A percentile compares a stretch with the other conserved stretches of the same genome.
These are phyloP conservation scores for Melanostigma gelatinosum DNA, from an alignment of 2,113 vertebrate species.

Conservation along the genomic window DNA sequence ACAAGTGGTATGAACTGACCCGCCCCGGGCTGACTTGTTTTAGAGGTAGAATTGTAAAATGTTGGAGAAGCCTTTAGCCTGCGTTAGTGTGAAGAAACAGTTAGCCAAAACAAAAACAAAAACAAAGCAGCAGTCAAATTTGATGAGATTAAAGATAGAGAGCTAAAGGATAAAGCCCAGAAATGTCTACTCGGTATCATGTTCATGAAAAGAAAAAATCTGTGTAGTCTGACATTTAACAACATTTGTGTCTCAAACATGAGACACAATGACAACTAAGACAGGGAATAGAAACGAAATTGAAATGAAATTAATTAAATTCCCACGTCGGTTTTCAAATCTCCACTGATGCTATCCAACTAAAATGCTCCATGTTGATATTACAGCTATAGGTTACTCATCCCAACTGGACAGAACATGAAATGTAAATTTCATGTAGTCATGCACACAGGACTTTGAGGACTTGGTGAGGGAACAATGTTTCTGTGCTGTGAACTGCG, in stretches of 20 bases:
- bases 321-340: conserved; percentile 4
- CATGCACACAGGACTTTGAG: background rate
- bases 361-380: conserved; percentile 1
- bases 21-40: conserved; percentile 18
- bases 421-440: background rate
- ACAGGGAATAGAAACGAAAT: background rate
- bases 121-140: conserved; percentile 45
- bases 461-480: background rate
- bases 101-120: conserved; percentile 23
- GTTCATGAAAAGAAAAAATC: background rate
- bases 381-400: background rate
- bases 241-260: conserved; percentile 21
- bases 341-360: background rate
- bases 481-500: conserved; percentile 6
- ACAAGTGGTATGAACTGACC: conserved; percentile 34
- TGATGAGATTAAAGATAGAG: conserved; percentile 52
- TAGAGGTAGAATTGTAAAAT: conserved; percentile 6
- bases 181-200: conserved; percentile 65
- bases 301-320: conserved; percentile 15
- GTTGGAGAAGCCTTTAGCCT: conserved; percentile 10
- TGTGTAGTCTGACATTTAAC: conserved; percentile 19
- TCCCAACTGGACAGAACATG: background rate
- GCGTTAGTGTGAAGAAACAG: conserved; percentile 6
- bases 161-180: conserved; percentile 52
- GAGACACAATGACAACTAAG: conserved; percentile 15